Base-by-base conservation (phyloP, 2,797 vertebrate genomes). In the Myripristis jacobus region DNA sequence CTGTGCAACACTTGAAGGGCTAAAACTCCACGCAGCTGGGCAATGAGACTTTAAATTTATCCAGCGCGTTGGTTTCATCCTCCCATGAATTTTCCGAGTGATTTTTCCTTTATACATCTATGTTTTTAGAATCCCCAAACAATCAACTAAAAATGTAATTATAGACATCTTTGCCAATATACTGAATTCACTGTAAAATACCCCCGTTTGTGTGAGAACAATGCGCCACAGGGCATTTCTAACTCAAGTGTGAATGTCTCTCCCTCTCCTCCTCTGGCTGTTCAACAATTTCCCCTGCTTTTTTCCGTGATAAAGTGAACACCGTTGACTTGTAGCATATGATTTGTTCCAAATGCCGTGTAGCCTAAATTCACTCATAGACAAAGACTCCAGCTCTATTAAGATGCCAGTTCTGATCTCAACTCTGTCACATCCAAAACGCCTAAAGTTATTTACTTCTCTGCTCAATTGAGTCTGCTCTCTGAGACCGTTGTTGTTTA, bases 401-500 rank as follows among this genome's bases (percentile, higher is more conserved):
- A 48, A 65, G 34, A n/a, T 57, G 34, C 19, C 27, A 50, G 7
- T 52, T 65, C 53, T 70, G 11, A 1, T 53, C 10, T 70, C 48
- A 64, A 47, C 50, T 34, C 12, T 9, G 38, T 58, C 53, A 48
- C 63, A 19, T 12, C 43, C 71, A 24, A 54, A 8, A 44, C 11
- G 56, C 62, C 34, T 22, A 24, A 53, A 66, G 34, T 27, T 66
- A 46, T 67, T 70, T 56, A 41, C 61, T 66, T 50, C 53, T 41
- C 5, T 41, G 50, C 31, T 59, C 47, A 13, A 18, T 18, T 31
- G 21, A 24, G 48, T 69, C 55, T 38, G 38, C 56, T 76, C 43
- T 61, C 38, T 19, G 3, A 46, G 19, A 31, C 57, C 21, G 34
- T 29, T 59, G 10, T 27, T 59, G 51, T 53, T 66, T 2, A 46